These are phyloP conservation scores for Drosophila testacea DNA, from an alignment of 2,888 invertebrate species.

Conservation along the genomic window DNA sequence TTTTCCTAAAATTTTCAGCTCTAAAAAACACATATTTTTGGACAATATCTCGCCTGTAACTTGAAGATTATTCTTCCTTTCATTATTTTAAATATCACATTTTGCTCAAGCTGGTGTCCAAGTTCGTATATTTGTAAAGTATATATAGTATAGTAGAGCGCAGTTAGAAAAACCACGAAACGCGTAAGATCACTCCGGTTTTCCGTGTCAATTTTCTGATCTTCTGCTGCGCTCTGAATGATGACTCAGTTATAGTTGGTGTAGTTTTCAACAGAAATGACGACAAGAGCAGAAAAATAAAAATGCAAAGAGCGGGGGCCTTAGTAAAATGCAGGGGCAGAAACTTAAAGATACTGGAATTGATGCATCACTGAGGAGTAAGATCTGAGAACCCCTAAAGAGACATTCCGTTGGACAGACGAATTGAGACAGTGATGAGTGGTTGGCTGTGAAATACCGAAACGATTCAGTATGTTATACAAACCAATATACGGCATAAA, in stretches of 20 bases:
- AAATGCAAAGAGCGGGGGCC: conserved; percentile 1
- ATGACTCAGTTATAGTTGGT: conserved; percentile 55
- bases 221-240: conserved; percentile 26
- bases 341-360: conserved; percentile 58
- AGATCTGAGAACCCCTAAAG: conserved; percentile 25
- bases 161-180: conserved; percentile 59
- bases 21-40: too few relatives aligned
- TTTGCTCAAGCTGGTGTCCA: too few relatives aligned
- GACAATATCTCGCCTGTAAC: too few relatives aligned
- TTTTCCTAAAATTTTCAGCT: too few relatives aligned
- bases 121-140: too few relatives aligned
- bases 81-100: too few relatives aligned
- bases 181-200: conserved; percentile 31
- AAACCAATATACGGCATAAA: conserved; percentile 19
- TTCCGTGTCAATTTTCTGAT: conserved; percentile 31
- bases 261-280: conserved; percentile 48
- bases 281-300: conserved; percentile 23
- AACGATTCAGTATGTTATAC: conserved; percentile 31
- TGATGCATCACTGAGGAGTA: conserved; percentile 30
- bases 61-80: too few relatives aligned
- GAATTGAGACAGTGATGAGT: conserved; percentile 1
- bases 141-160: conserved; percentile 28
- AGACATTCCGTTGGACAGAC: neutral
- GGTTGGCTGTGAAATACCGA: conserved; percentile 41
- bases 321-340: conserved; percentile 27